A percentile compares a stretch with the other conserved stretches of the same genome.
Evolutionary conservation across 2,888 invertebrate genomes (phyloP).

Genomic region (Deilephila elpenor): DNA sequence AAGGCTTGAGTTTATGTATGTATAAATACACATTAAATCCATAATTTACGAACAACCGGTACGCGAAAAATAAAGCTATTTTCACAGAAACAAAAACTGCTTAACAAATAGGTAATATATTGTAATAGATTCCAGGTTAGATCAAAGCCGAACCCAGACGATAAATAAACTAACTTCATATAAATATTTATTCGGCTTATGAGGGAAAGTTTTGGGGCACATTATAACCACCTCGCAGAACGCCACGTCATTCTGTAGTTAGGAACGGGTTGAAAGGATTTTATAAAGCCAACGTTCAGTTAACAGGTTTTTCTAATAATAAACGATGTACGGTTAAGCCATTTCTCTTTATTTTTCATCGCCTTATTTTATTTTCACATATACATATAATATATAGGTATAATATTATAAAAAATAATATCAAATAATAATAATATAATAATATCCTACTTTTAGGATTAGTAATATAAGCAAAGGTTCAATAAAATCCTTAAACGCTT

Average conservation of each 20-base stretch:
- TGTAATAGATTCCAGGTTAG: conserved; percentile 32
- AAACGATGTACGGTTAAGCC: too few relatives aligned
- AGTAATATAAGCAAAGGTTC: too few relatives aligned
- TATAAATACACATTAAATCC: background rate
- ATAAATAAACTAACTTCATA: conserved; percentile 32
- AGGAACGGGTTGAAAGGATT: background rate
- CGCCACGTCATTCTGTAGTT: conserved; percentile 15
- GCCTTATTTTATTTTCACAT: too few relatives aligned
- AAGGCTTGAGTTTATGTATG: too few relatives aligned
- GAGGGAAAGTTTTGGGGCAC: conserved; percentile 27
- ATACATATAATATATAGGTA: too few relatives aligned
- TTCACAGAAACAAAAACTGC: conserved; percentile 23
- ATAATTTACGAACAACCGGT: background rate
- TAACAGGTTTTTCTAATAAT: too few relatives aligned
- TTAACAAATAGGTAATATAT: conserved; percentile 24
- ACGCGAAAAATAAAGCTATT: conserved; percentile 16
- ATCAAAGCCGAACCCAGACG: conserved; percentile 29
- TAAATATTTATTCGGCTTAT: conserved; percentile 35
- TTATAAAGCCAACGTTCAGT: background rate
- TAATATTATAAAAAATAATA: too few relatives aligned
- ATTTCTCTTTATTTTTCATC: too few relatives aligned
- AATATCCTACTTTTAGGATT: too few relatives aligned
- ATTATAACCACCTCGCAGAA: conserved; percentile 4
- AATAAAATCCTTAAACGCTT: too few relatives aligned
- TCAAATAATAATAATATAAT: too few relatives aligned